These are phyloP conservation scores for Lasioglossum pauxillum DNA, from an alignment of 2,888 invertebrate species.

Conservation along the genomic window DNA sequence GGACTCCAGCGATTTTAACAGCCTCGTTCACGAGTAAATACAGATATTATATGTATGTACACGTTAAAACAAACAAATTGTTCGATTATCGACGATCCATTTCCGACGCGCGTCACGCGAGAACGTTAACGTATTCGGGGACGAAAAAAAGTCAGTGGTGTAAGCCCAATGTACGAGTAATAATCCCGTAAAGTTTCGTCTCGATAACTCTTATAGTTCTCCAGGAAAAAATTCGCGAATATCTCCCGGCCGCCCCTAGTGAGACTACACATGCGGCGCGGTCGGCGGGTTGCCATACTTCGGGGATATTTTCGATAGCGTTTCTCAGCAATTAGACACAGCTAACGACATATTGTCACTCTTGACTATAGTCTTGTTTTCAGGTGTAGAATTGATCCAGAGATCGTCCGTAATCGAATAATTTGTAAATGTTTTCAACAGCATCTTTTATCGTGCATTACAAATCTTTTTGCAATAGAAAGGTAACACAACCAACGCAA, in stretches of 20 bases:
- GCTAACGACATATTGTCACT: not conserved
- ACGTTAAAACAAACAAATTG: not conserved
- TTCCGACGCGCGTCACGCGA: not conserved
- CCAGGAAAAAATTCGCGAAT: not conserved
- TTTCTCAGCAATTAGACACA: not conserved
- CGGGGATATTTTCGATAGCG: not conserved
- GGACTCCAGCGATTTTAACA: conserved; percentile 11
- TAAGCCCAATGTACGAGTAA: not conserved
- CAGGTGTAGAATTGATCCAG: not conserved
- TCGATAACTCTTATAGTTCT: not conserved
- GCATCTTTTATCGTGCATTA: conserved; percentile 54
- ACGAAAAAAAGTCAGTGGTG: not conserved
- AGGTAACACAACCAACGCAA: conserved; percentile 52
- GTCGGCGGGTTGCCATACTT: not conserved
- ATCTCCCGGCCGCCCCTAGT: not conserved
- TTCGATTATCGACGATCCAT: not conserved
- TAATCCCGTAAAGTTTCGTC: not conserved
- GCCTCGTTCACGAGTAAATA: conserved; percentile 17
- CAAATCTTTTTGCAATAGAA: conserved; percentile 59
- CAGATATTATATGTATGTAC: not conserved
- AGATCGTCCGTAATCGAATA: not conserved
- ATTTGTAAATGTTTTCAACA: conserved; percentile 22
- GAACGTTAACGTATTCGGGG: not conserved
- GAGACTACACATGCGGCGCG: not conserved
- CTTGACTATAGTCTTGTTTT: not conserved